Base-by-base conservation (phyloP, 1,140 invertebrate genomes). In the Macrobrachium rosenbergii region DNA sequence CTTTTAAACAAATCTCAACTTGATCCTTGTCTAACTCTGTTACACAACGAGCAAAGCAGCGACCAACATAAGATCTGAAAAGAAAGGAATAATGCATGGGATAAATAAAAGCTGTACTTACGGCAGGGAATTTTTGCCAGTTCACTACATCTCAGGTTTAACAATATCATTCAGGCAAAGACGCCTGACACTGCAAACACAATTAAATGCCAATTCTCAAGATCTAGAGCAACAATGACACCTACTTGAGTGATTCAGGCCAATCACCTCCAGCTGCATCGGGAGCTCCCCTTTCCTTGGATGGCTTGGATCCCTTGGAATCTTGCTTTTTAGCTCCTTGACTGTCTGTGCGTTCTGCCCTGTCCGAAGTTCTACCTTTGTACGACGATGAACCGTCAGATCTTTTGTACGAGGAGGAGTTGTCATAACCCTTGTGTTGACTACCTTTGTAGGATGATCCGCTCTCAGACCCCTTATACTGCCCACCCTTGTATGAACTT, bases 1-100 rank as follows among this genome's bases (percentile, higher is more conserved):
- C 97, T 92, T 98, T 98, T 58, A 99, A 92, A 89, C 97, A 96
- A 86, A 97, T 97, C 91, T 98, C 96, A 81, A 99, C 97, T 91
- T 97, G 95, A 93, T 99, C 97, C 92, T 97, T 97, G 92, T 99
- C 97, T 82, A 96, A 94, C 82, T 94, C 93, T 17, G 96, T 96
- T 90, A 94, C 94, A 91, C 97, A 98, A 92, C 97, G 97, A 62
- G 95, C 95, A 93, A 98, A 99, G 91, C 97, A 98, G 89, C 96
- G 94, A 90, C 96, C 95, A 16, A 99, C 97, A 92, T 98, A 99
- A 87, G 96, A 90, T 89, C 94, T 94, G 88, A 16, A 92, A 91
- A 83, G n/a, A 77, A 84, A 82, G 83, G 83, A 88, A 89, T 63
- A 88, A 78, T 45, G 19, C 16, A 28, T 8, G 62, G 2, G 23